Evolutionary conservation across 2,888 invertebrate genomes (phyloP).

Genomic region (Lamellibrachia columna): DNA sequence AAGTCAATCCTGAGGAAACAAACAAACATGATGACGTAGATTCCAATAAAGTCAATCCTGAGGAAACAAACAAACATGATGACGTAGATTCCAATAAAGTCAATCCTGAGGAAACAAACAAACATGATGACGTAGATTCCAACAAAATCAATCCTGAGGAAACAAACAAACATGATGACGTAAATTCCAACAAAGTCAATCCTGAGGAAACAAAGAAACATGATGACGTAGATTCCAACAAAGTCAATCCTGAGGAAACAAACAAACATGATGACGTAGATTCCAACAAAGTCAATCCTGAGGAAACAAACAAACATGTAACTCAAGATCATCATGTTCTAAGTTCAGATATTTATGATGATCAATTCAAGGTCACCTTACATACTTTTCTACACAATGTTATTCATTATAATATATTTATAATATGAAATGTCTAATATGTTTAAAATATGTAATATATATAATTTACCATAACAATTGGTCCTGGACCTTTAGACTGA

Average conservation of each 20-base stretch:
- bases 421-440: no score
- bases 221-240: conserved; percentile 56
- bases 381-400: no score
- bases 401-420: no score
- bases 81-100: conserved; percentile 53
- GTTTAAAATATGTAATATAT: no score
- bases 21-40: conserved; percentile 58
- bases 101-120: conserved; percentile 25
- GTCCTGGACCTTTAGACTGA: no score
- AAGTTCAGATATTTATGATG: no score
- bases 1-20: conserved; percentile 22
- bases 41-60: conserved; percentile 43
- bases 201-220: conserved; percentile 45
- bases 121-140: conserved; percentile 60
- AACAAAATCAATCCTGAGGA: conserved; percentile 34
- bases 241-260: conserved; percentile 22
- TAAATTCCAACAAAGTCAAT: conserved; percentile 49
- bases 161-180: conserved; percentile 54
- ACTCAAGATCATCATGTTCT: no score
- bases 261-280: conserved; percentile 58
- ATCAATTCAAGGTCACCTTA: no score
- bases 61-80: conserved; percentile 50
- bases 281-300: conserved; percentile 43
- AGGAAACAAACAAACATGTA: no score
- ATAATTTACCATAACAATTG: no score